Evolutionary conservation across 2,888 invertebrate genomes (phyloP).

Genomic region (Gortyna flavago): DNA sequence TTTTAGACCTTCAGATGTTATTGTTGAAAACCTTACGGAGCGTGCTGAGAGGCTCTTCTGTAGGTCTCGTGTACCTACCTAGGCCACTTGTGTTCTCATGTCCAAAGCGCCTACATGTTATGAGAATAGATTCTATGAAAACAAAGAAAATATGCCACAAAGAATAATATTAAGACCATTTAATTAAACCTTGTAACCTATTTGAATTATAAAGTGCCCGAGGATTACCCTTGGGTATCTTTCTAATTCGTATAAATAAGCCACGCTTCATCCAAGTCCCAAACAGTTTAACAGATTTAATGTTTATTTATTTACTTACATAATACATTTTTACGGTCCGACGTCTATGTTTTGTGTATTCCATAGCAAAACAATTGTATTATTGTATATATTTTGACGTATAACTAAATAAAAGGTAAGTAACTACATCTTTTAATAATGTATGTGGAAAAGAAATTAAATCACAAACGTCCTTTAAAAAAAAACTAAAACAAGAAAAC

Average conservation of each 20-base stretch:
- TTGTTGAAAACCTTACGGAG: neutral
- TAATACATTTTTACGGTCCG: neutral
- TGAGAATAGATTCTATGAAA: neutral
- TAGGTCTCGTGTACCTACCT: neutral
- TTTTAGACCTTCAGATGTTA: neutral
- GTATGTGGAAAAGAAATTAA: neutral
- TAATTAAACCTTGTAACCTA: neutral
- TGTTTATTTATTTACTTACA: neutral
- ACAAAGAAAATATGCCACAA: slow-evolving; percentile 54
- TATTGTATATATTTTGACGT: neutral
- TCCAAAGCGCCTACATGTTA: neutral
- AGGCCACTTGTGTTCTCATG: neutral
- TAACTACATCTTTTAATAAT: neutral
- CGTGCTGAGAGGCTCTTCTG: neutral
- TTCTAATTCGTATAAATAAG: slow-evolving; percentile 5
- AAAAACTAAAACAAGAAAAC: neutral
- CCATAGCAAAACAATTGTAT: slow-evolving; percentile 4
- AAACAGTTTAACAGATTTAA: slow-evolving; percentile 19
- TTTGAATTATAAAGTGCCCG: slow-evolving; percentile 1
- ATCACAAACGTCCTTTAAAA: too few relatives aligned
- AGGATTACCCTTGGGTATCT: slow-evolving; percentile 3
- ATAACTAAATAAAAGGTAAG: neutral
- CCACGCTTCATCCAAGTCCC: neutral
- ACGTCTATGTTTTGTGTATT: neutral
- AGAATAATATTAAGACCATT: neutral